Conservation (phyloP, 2,113 vertebrate genomes). For the Epinephelus lanceolatus region DNA sequence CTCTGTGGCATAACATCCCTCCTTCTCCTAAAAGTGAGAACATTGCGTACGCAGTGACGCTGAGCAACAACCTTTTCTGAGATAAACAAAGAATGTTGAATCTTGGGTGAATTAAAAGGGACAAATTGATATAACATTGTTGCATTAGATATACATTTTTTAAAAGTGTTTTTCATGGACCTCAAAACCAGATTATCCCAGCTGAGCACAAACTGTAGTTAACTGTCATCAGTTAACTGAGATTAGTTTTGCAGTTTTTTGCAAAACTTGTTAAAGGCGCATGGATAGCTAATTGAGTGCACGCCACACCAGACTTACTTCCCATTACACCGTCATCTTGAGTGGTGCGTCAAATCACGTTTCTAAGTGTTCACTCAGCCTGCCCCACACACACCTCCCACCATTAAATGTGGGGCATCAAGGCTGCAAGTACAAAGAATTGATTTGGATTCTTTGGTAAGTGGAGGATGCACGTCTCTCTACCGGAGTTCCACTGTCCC, state of each 20-base stretch:
- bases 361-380: conserved; percentile 9
- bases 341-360: conserved; percentile 50
- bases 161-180: not conserved
- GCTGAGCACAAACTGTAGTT: conserved; percentile 40
- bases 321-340: conserved; percentile 44
- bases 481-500: conserved; percentile 69
- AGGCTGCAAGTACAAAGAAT: conserved; percentile 80
- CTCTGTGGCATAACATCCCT: conserved; percentile 1
- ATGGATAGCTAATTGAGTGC: conserved; percentile 29
- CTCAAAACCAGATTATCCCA: not conserved
- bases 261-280: conserved; percentile 34
- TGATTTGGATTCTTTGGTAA: conserved; percentile 87
- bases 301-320: conserved; percentile 32
- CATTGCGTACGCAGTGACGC: not conserved
- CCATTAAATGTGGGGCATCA: conserved; percentile 40
- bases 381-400: not conserved
- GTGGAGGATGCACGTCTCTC: conserved; percentile 79
- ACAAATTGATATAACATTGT: not conserved
- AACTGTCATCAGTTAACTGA: conserved; percentile 23
- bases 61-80: not conserved
- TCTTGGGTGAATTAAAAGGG: not conserved
- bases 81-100: not conserved
- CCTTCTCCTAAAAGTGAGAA: conserved; percentile 11
- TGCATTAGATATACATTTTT: not conserved
- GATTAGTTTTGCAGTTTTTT: conserved; percentile 31